Base-by-base conservation (phyloP, 2,888 invertebrate genomes). In the Agrotis ipsilon region DNA sequence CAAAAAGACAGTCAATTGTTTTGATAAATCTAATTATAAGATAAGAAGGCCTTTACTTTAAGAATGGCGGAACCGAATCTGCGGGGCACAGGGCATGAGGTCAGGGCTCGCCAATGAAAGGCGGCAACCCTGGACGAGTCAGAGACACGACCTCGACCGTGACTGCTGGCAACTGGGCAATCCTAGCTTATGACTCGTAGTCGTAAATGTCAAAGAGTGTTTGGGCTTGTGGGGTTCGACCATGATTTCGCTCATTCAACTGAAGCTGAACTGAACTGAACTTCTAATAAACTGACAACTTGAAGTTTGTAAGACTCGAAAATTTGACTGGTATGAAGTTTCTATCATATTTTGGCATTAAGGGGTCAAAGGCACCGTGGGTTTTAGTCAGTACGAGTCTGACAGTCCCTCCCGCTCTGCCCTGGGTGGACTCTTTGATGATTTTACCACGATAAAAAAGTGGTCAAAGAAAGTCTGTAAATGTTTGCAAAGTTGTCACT, bases 81-180 rank as follows among this genome's bases (percentile, higher is more conserved):
- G 68, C 57, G 78, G 48, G 49, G 49, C 54, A 60, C 67, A 67
- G 72, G 67, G 68, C 71, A 52, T 61, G n/a, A 66, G 82, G 86
- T 83, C 84, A 83, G 51, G 81, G 78, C 64, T 66, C 21, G 45
- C 21, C 81, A 68, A 75, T 57, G 81, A 81, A 81, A 77, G 78
- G 27, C n/a, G 78, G 58, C 59, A 78, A 57, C 67, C 72, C 81
- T 78, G 73, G 58, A 70, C 71, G 13, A 55, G 57, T 24, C 48
- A 52, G 55, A 52, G 69, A 68, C 52, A 59, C 75, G 69, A 59
- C 65, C 75, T 62, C 71, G 65, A 66, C 73, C 65, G 16, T 78
- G 59, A 64, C 55, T 24, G 55, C 45, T 32, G 52, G 19, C 55
- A 55, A 32, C 6, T 32, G n/a, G 27, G 39, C 27, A 73, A 39